Conservation (phyloP, 2,888 invertebrate genomes). For the Erebia ligea region DNA sequence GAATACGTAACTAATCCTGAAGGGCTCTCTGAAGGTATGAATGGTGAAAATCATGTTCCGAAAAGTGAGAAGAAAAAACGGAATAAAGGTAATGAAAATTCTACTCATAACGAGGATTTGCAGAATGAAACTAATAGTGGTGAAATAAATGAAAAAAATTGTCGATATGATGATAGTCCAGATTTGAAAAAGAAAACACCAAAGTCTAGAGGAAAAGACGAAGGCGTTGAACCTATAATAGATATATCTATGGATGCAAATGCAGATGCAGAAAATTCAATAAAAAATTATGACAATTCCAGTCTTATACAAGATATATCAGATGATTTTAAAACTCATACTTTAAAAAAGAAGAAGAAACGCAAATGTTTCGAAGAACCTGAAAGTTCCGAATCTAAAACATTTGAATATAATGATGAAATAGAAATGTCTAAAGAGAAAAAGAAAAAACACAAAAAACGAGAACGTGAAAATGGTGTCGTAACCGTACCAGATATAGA, state of each 20-base stretch:
- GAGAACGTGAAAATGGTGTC: not conserved
- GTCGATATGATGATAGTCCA: not conserved
- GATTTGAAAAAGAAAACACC: not conserved
- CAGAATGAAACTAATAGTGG: not conserved
- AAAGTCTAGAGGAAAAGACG: not conserved
- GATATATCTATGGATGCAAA: not conserved
- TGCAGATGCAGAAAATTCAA: not conserved
- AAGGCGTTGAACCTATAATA: not conserved
- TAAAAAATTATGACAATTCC: not conserved
- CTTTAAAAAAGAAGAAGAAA: not conserved
- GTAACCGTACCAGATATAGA: not conserved
- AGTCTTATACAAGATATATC: not conserved
- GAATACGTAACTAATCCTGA: not conserved
- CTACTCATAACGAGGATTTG: not conserved
- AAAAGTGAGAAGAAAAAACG: not conserved
- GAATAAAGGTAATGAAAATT: not conserved
- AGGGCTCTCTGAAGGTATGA: not conserved
- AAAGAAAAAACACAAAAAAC: not conserved
- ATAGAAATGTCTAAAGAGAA: not conserved
- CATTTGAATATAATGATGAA: not conserved
- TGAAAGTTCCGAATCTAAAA: not conserved
- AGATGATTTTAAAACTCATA: constrained; percentile 1
- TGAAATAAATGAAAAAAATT: not conserved
- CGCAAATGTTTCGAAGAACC: not conserved
- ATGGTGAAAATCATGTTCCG: not conserved